These are phyloP conservation scores for Andrena trimmerana DNA, from an alignment of 2,888 invertebrate species.

Conservation along the genomic window DNA sequence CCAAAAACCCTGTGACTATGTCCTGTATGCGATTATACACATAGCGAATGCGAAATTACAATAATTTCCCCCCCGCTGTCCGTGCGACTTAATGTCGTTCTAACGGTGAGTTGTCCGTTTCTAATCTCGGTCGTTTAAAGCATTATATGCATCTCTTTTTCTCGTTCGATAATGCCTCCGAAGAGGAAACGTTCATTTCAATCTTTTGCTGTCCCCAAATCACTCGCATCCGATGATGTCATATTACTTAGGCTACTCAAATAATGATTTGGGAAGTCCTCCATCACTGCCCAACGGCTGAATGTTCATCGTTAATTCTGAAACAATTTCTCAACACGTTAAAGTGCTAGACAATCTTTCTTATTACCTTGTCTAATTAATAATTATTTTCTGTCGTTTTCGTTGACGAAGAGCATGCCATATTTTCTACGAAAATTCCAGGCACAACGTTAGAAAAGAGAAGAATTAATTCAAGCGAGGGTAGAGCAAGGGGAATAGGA, in stretches of 20 bases:
- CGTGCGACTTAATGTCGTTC: slow-evolving; percentile 53
- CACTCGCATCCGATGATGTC: background rate
- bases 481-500: background rate
- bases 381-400: background rate
- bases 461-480: too few species aligned
- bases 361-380: background rate
- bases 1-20: slow-evolving; percentile 53
- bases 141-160: slow-evolving; percentile 23
- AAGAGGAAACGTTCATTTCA: background rate
- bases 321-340: background rate
- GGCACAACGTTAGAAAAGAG: background rate
- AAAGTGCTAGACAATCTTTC: background rate
- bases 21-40: slow-evolving; percentile 42
- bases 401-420: background rate
- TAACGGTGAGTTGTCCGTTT: slow-evolving; percentile 56
- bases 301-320: background rate
- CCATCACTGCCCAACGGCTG: background rate
- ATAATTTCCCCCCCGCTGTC: slow-evolving; percentile 45
- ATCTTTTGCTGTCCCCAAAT: background rate
- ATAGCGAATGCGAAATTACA: slow-evolving; percentile 31
- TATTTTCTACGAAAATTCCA: background rate
- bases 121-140: slow-evolving; percentile 32
- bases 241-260: background rate
- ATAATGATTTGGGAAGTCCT: background rate
- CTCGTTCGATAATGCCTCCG: slow-evolving; percentile 5